Percentiles rank a stretch among this genome's conserved stretches.
Conservation (phyloP, 2,888 invertebrate species). For the Petrolisthes cinctipes region DNA sequence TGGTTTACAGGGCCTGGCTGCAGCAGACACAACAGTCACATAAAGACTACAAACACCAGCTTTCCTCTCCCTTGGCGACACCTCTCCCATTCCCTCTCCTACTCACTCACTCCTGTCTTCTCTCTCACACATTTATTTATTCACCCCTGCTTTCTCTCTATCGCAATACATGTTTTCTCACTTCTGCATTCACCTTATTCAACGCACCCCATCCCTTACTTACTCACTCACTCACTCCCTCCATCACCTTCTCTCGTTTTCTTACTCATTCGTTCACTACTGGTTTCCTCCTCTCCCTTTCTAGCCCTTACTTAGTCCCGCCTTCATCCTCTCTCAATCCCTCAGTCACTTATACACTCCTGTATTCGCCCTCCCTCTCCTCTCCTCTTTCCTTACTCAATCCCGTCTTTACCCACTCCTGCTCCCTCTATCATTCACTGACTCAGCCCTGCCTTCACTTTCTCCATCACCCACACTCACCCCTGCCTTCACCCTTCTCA, state of each 20-base stretch:
- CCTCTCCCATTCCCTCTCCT: background rate
- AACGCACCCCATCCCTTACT: too few relatives aligned
- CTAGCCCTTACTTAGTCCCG: background rate
- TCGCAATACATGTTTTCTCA: too few relatives aligned
- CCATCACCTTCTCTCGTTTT: background rate
- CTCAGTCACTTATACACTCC: background rate
- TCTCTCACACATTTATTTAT: background rate
- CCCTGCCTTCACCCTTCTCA: background rate
- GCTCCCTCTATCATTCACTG: background rate
- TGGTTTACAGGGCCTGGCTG: too few relatives aligned
- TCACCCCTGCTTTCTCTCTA: background rate
- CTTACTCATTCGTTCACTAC: background rate
- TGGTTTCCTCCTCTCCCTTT: background rate
- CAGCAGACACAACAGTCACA: too few relatives aligned
- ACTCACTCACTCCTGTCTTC: background rate
- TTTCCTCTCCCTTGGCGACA: background rate
- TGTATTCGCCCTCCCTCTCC: background rate
- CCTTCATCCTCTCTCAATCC: background rate
- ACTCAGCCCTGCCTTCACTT: background rate
- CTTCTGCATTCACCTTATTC: too few relatives aligned
- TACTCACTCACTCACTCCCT: background rate
- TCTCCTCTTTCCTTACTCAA: background rate
- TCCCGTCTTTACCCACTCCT: background rate
- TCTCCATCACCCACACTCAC: background rate
- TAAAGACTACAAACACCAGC: background rate